phyloP scores from a whole-genome alignment of 2,888 invertebrate species.

The Eubasilissa splendida region DNA sequence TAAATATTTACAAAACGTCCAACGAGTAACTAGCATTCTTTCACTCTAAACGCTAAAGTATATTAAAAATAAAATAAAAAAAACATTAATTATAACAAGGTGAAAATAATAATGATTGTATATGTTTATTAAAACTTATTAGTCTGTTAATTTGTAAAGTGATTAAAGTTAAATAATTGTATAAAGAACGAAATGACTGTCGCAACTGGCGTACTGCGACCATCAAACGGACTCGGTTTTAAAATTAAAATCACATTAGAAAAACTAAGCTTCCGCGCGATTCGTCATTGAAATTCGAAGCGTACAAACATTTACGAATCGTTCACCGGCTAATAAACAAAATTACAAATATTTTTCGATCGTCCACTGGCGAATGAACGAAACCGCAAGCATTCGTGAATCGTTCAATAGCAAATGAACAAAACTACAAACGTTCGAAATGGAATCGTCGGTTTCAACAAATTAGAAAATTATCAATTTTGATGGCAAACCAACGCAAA shows the following conservation, averaged over 20 bases:
- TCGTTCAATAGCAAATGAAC: background rate
- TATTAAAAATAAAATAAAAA: slow-evolving; percentile 5
- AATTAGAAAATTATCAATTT: slow-evolving; percentile 30
- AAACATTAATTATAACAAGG: slow-evolving; percentile 31
- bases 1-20: slow-evolving; percentile 25
- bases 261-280: slow-evolving; percentile 8
- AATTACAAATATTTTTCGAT: background rate
- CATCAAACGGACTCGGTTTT: background rate
- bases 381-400: background rate
- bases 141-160: slow-evolving; percentile 35
- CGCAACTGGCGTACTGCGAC: slow-evolving; percentile 23
- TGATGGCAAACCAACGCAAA: slow-evolving; percentile 14
- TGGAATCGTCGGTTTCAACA: slow-evolving; percentile 31
- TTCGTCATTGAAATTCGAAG: slow-evolving; percentile 24
- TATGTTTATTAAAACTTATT: slow-evolving; percentile 23
- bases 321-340: slow-evolving; percentile 8
- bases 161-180: slow-evolving; percentile 16
- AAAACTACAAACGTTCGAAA: background rate
- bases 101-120: slow-evolving; percentile 27
- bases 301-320: background rate
- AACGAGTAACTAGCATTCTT: slow-evolving; percentile 28
- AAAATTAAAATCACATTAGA: slow-evolving; percentile 42
- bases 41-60: slow-evolving; percentile 13
- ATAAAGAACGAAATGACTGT: background rate
- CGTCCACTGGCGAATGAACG: background rate